Percentiles rank a stretch among this genome's conserved stretches.
Evolutionary conservation across 2,113 vertebrate genomes (phyloP).

Genomic region (Motacilla tschutschensis): DNA sequence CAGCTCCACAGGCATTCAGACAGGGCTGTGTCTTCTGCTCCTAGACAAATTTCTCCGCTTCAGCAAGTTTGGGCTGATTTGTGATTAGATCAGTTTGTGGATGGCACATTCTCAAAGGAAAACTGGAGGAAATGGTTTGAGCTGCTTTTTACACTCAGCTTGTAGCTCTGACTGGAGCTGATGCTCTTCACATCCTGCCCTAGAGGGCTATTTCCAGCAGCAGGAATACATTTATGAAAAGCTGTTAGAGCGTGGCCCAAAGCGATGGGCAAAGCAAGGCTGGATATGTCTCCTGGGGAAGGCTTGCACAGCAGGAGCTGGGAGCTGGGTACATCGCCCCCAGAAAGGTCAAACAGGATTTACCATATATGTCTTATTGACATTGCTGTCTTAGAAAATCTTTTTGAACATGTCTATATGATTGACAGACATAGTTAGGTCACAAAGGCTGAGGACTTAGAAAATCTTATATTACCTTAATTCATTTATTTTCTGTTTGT

Average conservation of each 20-base stretch:
- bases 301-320: not conserved
- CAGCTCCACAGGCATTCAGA: not conserved
- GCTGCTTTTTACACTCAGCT: not conserved
- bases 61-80: not conserved
- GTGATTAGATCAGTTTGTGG: not conserved
- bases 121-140: not conserved
- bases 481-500: not conserved
- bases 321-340: not conserved
- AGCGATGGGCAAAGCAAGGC: not conserved
- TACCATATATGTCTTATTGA: not conserved
- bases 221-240: conserved; percentile 7
- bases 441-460: not conserved
- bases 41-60: not conserved
- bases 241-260: not conserved
- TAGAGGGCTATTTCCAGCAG: not conserved
- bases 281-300: not conserved
- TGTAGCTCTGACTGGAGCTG: not conserved
- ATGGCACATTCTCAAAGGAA: not conserved
- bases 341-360: conserved; percentile 46
- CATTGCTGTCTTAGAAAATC: not conserved
- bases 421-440: not conserved
- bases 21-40: not conserved
- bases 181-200: not conserved
- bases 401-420: not conserved
- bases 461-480: not conserved